Conservation (phyloP, 2,888 invertebrate species). For the Penaeus monodon region DNA sequence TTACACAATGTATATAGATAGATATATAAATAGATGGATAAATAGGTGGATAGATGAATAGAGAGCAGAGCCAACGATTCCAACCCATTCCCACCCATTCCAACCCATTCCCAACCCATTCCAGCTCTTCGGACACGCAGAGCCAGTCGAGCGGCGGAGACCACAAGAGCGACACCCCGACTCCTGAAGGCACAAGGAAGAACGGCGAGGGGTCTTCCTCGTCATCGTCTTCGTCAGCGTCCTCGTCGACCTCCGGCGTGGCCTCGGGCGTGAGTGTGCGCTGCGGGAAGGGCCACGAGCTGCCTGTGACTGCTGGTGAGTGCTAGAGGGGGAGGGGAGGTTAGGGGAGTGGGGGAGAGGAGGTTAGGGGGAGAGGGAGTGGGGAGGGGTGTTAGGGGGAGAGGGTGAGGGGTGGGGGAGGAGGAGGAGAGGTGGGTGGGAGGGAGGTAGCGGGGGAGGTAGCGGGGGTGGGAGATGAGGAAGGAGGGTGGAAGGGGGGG, state of each 20-base stretch:
- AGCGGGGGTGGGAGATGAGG: too few species aligned
- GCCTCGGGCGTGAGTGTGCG: conserved; percentile 47
- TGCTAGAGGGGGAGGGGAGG: neutral
- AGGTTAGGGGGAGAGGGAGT: too few species aligned
- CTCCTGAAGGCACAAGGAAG: conserved; percentile 46
- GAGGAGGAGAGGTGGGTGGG: too few species aligned
- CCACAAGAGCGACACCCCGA: conserved; percentile 54
- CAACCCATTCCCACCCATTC: too few species aligned
- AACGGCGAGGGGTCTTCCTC: conserved; percentile 31
- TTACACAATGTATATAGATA: conserved; percentile 10
- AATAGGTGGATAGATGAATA: too few species aligned
- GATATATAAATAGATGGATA: neutral
- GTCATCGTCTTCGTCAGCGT: conserved; percentile 8
- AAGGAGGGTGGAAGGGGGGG: too few species aligned
- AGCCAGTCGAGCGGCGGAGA: conserved; percentile 59
- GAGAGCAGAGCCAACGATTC: too few species aligned
- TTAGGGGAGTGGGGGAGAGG: neutral
- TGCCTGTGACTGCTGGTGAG: conserved; percentile 50
- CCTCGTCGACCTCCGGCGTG: conserved; percentile 31
- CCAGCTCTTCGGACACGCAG: conserved; percentile 62
- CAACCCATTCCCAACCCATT: neutral
- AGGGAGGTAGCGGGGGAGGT: too few species aligned
- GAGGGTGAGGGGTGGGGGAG: too few species aligned
- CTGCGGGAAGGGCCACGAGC: conserved; percentile 47
- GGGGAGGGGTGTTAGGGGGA: too few species aligned